Evolutionary conservation across 2,797 vertebrate species (phyloP), one percentile per base, ranked within the genome.

Genomic region (Nannoperca obscura): DNA sequence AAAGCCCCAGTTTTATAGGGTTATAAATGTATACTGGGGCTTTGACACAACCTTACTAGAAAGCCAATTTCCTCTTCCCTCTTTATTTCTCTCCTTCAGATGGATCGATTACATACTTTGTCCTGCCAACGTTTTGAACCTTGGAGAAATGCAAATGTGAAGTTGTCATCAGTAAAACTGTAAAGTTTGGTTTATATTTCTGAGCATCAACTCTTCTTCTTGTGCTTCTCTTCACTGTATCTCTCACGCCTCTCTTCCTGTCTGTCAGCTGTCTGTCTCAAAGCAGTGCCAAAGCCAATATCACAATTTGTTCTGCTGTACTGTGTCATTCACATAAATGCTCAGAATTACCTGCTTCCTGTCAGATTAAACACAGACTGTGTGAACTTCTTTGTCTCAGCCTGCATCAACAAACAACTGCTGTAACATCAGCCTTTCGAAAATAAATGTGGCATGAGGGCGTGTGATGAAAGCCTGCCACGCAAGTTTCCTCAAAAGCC

Each of bases 1-100:
- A 79, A 76, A 40, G 22, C 54, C 10, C 19, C 11, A 8, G 7
- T 77, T 74, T 72, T 64, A 76, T 44, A 22, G 55, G 52, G 38
- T 70, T 70, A 59, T 80, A 69, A 80, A 78, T 73, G 59, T 69
- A 49, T 53, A n/a, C 30, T 32, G 15, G 11, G 11, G 50, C 32
- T 69, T 68, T 47, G 42, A 66, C 58, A 53, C 62, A 38, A 47
- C 66, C 14, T 66, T 49, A 13, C 14, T 13, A 17, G 19, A 38
- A 34, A 50, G 67, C 36, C 58, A 9, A 58, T 76, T 49, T 42
- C 47, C n/a, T 75, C 66, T 46, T 58, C 46, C 58, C 46, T 6
- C 14, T 53, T 47, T 4, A 2, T 19, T 38, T 53, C 30, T 54
- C 38, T 42, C 38, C 40, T 67, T 30, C 47, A 44, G 4, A 44